Base-by-base conservation (phyloP, 2,888 invertebrate genomes). In the Beris morrisii region DNA sequence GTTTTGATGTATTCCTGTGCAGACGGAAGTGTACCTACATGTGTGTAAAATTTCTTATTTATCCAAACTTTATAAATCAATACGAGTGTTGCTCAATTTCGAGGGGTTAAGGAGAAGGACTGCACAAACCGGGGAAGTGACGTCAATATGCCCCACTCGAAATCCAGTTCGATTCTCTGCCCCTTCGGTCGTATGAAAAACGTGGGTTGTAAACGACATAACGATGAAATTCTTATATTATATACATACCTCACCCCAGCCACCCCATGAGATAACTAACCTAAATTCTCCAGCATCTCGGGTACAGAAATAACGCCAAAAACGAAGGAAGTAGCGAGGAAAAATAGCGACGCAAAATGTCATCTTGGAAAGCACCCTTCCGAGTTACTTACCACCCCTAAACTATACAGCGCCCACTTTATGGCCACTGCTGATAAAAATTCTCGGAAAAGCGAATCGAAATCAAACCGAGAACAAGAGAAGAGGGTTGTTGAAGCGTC, bases 351-450 rank as follows among this genome's bases (percentile, higher is more conserved):
- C 48, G 56, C 54, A 54, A 46, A 56, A 46, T 55, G 6, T 15
- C 46, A 22, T 44, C 38, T 30, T 30, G 44, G 28, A 44, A n/a
- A 32, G 9, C 54, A 63, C 68, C 63, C 64, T 61, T 11, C 53
- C 61, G 15, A 44, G 31, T 52, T 31, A 13, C 9, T 55, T 30
- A 46, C 56, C 54, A 13, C 65, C 38, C 53, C 55, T 52, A 64
- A n/a, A 54, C 15, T 22, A 32, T 15, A 22, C 22, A 28, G 13
- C 44, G 53, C 11, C 45, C 54, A 48, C 59, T 65, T 43, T 57
- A 48, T 54, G 55, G 31, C 38, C 65, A 69, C 69, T 69, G 66
- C 69, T 65, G 69, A 69, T 69, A 55, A 66, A 69, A 69, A 67
- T 69, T 69, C 69, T 31, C 48, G 64, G 69, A 69, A 69, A 58